A percentile compares a stretch with the other conserved stretches of the same genome.
phyloP scores from a whole-genome alignment of 2,797 vertebrate genomes.

The Phoxinus dragarum region DNA sequence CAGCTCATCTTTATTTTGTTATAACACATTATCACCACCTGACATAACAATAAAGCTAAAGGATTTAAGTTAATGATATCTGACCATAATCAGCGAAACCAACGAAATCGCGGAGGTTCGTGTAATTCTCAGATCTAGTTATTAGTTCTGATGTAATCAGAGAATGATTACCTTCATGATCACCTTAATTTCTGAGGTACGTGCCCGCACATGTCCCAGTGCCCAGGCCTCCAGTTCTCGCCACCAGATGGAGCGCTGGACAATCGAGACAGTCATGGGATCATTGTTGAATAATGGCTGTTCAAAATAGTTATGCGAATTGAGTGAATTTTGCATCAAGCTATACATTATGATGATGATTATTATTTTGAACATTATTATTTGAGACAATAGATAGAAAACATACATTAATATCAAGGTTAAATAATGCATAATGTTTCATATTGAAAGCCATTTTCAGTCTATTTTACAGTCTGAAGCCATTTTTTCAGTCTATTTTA shows the following conservation, averaged over 20 bases:
- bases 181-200: background rate
- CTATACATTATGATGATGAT: background rate
- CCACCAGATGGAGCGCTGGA: slow-evolving; percentile 23
- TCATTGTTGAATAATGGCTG: background rate
- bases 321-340: background rate
- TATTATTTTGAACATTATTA: background rate
- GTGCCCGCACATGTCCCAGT: slow-evolving; percentile 25
- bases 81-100: slow-evolving; percentile 5
- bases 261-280: background rate
- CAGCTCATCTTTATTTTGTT: slow-evolving; percentile 6
- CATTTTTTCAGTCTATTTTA: background rate
- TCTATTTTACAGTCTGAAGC: background rate
- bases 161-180: background rate
- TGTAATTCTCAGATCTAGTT: background rate
- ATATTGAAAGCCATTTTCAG: background rate
- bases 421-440: background rate
- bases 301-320: background rate
- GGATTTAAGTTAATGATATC: background rate
- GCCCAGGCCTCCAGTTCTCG: background rate
- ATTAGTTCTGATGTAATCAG: slow-evolving; percentile 35
- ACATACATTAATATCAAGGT: background rate
- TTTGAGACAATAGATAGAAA: background rate
- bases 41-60: background rate
- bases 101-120: background rate
- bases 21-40: slow-evolving; percentile 1